A percentile compares a stretch with the other conserved stretches of the same genome.
phyloP scores from a whole-genome alignment of 2,888 invertebrate genomes.

The Ophion obscuratus region DNA sequence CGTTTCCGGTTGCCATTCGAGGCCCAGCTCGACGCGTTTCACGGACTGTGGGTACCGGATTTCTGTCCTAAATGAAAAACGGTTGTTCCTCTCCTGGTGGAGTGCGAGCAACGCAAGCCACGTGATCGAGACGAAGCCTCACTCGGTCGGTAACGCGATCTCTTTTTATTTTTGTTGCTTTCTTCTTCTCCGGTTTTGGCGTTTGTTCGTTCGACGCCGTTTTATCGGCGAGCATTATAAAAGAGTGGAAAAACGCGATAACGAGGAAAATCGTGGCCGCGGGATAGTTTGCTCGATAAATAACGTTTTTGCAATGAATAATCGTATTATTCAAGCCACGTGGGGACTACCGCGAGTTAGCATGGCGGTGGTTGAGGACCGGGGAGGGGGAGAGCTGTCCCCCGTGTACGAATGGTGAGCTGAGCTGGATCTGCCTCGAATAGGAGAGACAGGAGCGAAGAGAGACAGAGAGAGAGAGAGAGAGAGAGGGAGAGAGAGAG shows the following conservation, averaged over 20 bases:
- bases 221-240: constrained; percentile 39
- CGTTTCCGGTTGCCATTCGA: too few species aligned
- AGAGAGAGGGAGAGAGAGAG: constrained; percentile 37
- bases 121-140: neutral
- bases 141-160: neutral
- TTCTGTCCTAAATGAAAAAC: too few species aligned
- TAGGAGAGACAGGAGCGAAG: constrained; percentile 19
- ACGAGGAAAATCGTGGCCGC: constrained; percentile 51
- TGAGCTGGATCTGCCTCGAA: constrained; percentile 39
- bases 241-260: constrained; percentile 61
- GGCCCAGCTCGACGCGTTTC: too few species aligned
- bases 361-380: constrained; percentile 30
- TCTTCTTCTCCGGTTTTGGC: neutral
- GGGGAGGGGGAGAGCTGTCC: constrained; percentile 30
- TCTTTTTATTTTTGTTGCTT: neutral
- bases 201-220: constrained; percentile 16
- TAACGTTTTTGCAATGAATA: constrained; percentile 78
- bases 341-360: constrained; percentile 34
- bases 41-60: too few species aligned
- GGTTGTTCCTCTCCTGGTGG: too few species aligned
- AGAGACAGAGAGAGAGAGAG: constrained; percentile 23
- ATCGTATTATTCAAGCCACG: constrained; percentile 73
- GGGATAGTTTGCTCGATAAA: constrained; percentile 71
- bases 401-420: constrained; percentile 34
- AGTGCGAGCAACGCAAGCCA: too few species aligned